phyloP scores from a whole-genome alignment of 2,888 invertebrate genomes.

The Biston betularia region DNA sequence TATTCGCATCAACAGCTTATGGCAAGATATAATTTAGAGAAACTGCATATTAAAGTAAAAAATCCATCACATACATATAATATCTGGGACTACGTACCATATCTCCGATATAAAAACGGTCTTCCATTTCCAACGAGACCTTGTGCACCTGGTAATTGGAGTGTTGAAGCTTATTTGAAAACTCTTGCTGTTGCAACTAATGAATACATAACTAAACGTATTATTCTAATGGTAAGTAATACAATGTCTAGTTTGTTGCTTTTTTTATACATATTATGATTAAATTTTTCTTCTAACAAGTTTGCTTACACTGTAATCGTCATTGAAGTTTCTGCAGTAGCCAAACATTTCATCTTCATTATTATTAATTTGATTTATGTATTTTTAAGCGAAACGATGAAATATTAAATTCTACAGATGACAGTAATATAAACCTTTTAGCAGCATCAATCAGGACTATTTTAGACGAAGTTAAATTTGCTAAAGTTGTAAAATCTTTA shows the following conservation, averaged over 20 bases:
- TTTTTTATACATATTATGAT: no score
- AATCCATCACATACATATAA: conserved; percentile 46
- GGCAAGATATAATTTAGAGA: conserved; percentile 71
- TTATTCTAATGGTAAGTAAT: conserved; percentile 76
- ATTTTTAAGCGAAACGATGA: conserved; percentile 70
- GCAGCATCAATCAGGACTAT: conserved; percentile 73
- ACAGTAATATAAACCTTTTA: conserved; percentile 69
- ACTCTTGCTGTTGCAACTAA: conserved; percentile 71
- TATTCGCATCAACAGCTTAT: conserved; percentile 71
- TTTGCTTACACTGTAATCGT: no score
- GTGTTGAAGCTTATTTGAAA: conserved; percentile 63
- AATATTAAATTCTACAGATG: conserved; percentile 67
- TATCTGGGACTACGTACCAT: conserved; percentile 64
- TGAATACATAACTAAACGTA: conserved; percentile 71
- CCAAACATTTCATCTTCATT: no score
- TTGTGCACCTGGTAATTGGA: conserved; percentile 56
- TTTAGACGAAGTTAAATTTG: conserved; percentile 65
- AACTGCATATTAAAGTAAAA: conserved; percentile 57
- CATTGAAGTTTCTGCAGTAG: no score
- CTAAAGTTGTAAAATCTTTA: conserved; percentile 68
- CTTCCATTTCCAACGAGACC: conserved; percentile 71
- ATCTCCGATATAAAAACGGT: conserved; percentile 75
- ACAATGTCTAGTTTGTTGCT: no score
- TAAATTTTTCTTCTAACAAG: no score
- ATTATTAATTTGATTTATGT: no score